Evolutionary conservation across 2,888 invertebrate species (phyloP).

Genomic region (Eupithecia subfuscata): DNA sequence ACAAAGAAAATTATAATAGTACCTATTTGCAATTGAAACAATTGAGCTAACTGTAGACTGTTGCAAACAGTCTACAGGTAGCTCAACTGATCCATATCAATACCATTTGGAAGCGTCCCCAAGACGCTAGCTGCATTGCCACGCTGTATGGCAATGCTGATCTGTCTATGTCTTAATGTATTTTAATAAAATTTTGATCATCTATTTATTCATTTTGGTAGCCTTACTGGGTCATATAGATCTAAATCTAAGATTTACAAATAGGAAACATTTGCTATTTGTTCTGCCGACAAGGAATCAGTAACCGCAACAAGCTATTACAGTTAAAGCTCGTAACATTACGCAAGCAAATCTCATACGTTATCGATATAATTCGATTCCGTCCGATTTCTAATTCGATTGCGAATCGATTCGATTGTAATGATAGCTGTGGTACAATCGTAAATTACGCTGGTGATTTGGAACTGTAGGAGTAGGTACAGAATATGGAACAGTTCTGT

Average conservation of each 20-base stretch:
- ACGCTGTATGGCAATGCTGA: too few relatives aligned
- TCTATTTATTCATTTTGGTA: not conserved
- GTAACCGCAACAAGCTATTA: slow-evolving; percentile 9
- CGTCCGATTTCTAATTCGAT: slow-evolving; percentile 72
- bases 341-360: slow-evolving; percentile 58
- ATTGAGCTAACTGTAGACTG: too few relatives aligned
- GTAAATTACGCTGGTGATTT: slow-evolving; percentile 36
- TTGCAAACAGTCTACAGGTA: too few relatives aligned
- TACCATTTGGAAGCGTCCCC: too few relatives aligned
- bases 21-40: too few relatives aligned
- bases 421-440: slow-evolving; percentile 51
- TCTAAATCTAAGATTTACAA: not conserved
- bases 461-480: slow-evolving; percentile 26
- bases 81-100: too few relatives aligned
- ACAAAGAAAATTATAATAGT: too few relatives aligned
- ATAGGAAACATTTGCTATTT: not conserved
- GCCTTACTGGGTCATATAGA: not conserved
- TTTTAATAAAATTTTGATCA: not conserved
- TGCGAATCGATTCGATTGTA: slow-evolving; percentile 65
- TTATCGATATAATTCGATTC: slow-evolving; percentile 60
- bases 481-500: slow-evolving; percentile 17
- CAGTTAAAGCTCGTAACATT: slow-evolving; percentile 42
- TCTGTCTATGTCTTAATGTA: too few relatives aligned
- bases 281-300: not conserved
- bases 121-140: too few relatives aligned